Percentiles rank a stretch among this genome's conserved stretches.
Conservation (phyloP, 2,797 vertebrate genomes). For the Coilia nasus region DNA sequence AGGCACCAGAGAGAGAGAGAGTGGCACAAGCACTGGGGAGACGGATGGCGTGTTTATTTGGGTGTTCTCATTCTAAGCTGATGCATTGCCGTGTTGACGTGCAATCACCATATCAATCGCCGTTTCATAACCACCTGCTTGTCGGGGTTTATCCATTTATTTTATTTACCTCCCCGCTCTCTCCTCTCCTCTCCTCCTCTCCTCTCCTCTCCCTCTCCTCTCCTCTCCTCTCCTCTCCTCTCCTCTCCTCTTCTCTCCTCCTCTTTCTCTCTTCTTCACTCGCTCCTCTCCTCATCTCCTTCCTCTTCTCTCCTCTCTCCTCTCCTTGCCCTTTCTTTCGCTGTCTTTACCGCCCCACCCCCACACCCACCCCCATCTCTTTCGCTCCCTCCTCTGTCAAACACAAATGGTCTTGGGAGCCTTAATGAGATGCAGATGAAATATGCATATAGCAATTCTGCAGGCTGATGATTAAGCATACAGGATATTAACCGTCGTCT, state of each 20-base stretch:
- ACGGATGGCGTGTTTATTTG: constrained; percentile 14
- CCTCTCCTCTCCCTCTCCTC: neutral
- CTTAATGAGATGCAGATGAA: constrained; percentile 64
- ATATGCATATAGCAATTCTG: constrained; percentile 59
- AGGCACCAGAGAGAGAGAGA: neutral
- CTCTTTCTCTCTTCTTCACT: constrained; percentile 61
- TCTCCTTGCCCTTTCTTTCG: too few relatives aligned
- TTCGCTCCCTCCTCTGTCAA: constrained; percentile 57
- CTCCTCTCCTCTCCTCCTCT: neutral
- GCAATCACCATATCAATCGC: constrained; percentile 22
- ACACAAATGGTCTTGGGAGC: constrained; percentile 39
- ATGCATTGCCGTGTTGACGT: constrained; percentile 16
- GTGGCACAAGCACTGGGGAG: neutral
- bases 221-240: constrained; percentile 33
- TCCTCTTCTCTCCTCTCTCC: too few relatives aligned
- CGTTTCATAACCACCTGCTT: constrained; percentile 20
- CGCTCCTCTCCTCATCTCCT: too few relatives aligned
- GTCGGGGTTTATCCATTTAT: neutral
- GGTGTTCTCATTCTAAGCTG: constrained; percentile 11
- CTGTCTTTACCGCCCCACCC: constrained; percentile 12
- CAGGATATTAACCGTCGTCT: constrained; percentile 65
- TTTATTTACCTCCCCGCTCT: neutral
- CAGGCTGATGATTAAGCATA: constrained; percentile 58
- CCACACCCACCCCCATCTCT: constrained; percentile 33
- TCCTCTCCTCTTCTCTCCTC: constrained; percentile 43